Conservation (phyloP, 2,888 invertebrate genomes). For the Noctua fimbriata region DNA sequence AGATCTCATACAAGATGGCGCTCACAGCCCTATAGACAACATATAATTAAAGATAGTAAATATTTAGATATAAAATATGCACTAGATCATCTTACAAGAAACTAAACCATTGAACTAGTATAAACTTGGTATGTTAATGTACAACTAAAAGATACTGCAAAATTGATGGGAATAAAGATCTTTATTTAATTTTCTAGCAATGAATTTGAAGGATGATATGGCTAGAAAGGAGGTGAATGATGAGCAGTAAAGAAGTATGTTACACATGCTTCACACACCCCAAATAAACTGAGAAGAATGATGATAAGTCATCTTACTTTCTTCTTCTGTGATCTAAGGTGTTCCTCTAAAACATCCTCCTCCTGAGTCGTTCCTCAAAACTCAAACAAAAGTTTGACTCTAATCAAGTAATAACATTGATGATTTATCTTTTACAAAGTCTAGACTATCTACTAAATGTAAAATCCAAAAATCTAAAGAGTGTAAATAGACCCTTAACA, state of each 20-base stretch:
- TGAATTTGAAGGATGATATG: background rate
- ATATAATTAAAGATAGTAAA: conserved; percentile 10
- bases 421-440: background rate
- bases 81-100: conserved; percentile 43
- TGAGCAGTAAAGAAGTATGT: background rate
- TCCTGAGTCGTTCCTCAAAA: background rate
- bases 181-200: background rate
- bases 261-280: background rate
- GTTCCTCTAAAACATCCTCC: background rate
- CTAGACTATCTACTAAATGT: too few relatives aligned
- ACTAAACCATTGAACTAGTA: background rate
- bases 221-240: background rate
- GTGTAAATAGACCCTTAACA: too few relatives aligned
- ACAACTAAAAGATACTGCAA: background rate
- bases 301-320: background rate
- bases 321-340: too few relatives aligned
- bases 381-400: background rate
- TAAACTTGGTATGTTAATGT: background rate
- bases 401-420: too few relatives aligned
- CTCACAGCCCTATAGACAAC: background rate
- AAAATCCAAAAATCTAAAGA: too few relatives aligned
- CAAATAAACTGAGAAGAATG: background rate
- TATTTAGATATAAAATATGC: conserved; percentile 5
- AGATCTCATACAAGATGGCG: conserved; percentile 24
- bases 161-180: background rate